Percentiles rank a stretch among this genome's conserved stretches.
phyloP scores from a whole-genome alignment of 2,113 vertebrate species.

The Nipponia nippon region DNA sequence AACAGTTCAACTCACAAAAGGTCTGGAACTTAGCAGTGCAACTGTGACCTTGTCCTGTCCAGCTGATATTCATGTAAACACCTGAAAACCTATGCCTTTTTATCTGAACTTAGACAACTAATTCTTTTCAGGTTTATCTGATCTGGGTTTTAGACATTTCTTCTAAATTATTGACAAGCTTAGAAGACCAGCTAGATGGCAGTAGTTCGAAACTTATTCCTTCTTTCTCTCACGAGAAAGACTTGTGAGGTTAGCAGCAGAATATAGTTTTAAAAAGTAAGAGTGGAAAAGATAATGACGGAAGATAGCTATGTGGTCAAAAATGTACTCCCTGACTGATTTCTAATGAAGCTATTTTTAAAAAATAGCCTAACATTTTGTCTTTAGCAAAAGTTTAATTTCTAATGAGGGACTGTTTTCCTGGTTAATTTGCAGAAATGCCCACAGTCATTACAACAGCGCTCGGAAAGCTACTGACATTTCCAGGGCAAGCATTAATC shows the following conservation, averaged over 20 bases:
- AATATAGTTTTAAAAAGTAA: background rate
- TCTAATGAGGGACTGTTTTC: background rate
- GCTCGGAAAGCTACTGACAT: background rate
- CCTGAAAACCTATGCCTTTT: background rate
- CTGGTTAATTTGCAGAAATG: background rate
- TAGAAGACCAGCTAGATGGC: background rate
- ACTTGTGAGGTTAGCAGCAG: background rate
- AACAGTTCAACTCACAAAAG: background rate
- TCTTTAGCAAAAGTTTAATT: background rate
- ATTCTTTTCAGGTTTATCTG: background rate
- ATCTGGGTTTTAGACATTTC: background rate
- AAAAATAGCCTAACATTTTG: background rate
- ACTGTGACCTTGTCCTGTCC: background rate
- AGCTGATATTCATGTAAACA: background rate
- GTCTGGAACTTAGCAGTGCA: constrained; percentile 24
- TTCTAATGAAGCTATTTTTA: background rate
- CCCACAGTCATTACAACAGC: background rate
- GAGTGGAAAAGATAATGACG: background rate
- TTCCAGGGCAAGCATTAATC: background rate
- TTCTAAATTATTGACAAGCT: background rate
- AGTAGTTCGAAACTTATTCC: constrained; percentile 5
- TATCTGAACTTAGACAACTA: background rate
- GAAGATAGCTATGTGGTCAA: background rate
- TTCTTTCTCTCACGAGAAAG: background rate
- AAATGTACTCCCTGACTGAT: background rate